Evolutionary conservation across 2,797 vertebrate species (phyloP).

Genomic region (Myotis vivesi): DNA sequence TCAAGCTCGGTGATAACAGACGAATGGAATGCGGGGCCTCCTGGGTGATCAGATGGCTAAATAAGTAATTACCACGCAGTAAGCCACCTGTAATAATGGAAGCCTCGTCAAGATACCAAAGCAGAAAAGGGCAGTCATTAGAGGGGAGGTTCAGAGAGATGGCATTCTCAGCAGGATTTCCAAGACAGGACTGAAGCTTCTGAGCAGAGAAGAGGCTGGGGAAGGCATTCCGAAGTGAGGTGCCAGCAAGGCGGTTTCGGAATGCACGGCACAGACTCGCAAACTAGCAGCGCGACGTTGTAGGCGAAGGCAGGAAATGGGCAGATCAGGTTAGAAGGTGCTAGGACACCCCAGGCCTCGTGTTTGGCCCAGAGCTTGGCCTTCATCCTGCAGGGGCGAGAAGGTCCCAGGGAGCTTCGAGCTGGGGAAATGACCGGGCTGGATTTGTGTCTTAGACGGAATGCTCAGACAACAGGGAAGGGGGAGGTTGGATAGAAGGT

Average conservation of each 20-base stretch:
- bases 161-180: background rate
- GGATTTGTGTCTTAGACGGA: background rate
- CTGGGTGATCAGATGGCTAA: background rate
- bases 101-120: background rate
- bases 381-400: background rate
- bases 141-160: background rate
- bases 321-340: background rate
- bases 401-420: background rate
- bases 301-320: background rate
- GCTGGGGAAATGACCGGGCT: background rate
- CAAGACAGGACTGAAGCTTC: background rate
- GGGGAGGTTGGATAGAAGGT: background rate
- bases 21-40: background rate
- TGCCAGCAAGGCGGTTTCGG: background rate
- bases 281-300: background rate
- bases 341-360: fast-evolving
- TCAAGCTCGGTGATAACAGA: background rate
- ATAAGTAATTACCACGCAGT: background rate
- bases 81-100: background rate
- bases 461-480: background rate
- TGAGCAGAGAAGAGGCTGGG: background rate
- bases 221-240: background rate
- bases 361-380: background rate
- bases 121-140: background rate
- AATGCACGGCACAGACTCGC: fast-evolving